These are phyloP conservation scores for Vombatus ursinus DNA, from an alignment of 2,113 vertebrate species.

Conservation along the genomic window DNA sequence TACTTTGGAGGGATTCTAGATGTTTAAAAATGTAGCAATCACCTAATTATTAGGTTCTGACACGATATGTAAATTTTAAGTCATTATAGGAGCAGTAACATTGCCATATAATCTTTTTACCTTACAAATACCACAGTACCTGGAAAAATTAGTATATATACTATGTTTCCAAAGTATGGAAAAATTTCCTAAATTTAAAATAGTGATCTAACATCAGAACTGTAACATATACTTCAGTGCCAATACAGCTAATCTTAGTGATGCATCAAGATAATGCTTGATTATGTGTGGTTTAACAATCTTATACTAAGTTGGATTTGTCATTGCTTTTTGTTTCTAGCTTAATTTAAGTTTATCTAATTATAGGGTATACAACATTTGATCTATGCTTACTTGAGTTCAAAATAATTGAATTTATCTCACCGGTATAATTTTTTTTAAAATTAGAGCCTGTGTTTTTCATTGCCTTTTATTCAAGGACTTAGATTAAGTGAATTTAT, in stretches of 20 bases:
- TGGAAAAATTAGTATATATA: background rate
- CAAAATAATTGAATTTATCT: conserved; percentile 54
- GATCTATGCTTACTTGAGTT: conserved; percentile 33
- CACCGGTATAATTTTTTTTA: conserved; percentile 3
- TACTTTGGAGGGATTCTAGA: conserved; percentile 1
- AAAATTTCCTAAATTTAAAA: conserved; percentile 41
- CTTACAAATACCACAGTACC: conserved; percentile 19
- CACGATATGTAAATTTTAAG: background rate
- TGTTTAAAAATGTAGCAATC: background rate
- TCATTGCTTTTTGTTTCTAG: background rate
- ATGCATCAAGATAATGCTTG: background rate
- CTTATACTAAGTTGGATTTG: background rate
- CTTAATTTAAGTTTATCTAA: background rate
- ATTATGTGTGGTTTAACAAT: conserved; percentile 28
- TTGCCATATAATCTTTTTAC: conserved; percentile 29
- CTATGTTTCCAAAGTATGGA: background rate
- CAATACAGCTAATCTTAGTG: background rate
- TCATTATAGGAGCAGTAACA: conserved; percentile 31
- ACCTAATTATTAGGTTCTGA: conserved; percentile 20
- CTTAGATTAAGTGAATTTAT: conserved; percentile 39
- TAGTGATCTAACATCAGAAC: conserved; percentile 36
- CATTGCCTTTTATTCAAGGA: conserved; percentile 38
- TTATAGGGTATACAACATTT: background rate
- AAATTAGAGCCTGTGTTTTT: conserved; percentile 56
- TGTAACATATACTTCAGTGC: conserved; percentile 38